A percentile compares a stretch with the other conserved stretches of the same genome.
These are phyloP conservation scores for Emys orbicularis DNA, from an alignment of 2,797 vertebrate species.

Conservation along the genomic window DNA sequence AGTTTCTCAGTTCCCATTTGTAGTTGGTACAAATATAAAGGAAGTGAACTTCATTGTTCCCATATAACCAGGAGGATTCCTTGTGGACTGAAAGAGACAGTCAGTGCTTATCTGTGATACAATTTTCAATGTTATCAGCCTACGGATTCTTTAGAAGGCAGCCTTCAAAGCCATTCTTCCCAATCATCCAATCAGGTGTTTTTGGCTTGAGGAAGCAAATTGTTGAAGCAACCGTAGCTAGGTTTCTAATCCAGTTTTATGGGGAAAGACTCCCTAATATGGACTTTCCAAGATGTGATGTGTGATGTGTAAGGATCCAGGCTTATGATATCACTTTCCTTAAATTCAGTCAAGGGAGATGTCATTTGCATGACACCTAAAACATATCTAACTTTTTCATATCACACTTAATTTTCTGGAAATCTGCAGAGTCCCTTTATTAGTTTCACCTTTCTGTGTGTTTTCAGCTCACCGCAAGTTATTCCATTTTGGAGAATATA, in stretches of 20 bases:
- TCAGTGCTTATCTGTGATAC: conserved; percentile 53
- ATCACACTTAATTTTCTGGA: conserved; percentile 13
- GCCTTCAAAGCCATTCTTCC: conserved; percentile 29
- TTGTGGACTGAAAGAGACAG: conserved; percentile 27
- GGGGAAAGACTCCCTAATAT: not conserved
- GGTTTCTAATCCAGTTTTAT: conserved; percentile 16
- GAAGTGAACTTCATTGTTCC: conserved; percentile 53
- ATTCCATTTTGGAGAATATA: not conserved
- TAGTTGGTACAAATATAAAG: conserved; percentile 34
- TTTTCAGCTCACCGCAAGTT: not conserved
- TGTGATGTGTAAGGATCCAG: no score
- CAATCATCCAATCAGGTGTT: conserved; percentile 52
- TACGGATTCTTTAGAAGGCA: conserved; percentile 35
- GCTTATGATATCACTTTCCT: no score
- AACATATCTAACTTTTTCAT: no score
- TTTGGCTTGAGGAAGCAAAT: conserved; percentile 60
- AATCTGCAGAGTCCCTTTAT: conserved; percentile 41
- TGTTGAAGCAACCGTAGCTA: conserved; percentile 52
- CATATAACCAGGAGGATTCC: conserved; percentile 19
- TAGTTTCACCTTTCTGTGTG: conserved; percentile 8
- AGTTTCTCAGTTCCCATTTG: conserved; percentile 42
- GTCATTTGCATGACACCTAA: no score
- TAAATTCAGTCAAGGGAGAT: no score
- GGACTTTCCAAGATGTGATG: no score
- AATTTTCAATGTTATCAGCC: conserved; percentile 35